Evolutionary conservation across 2,797 vertebrate genomes (phyloP).

Genomic region (Microchirus variegatus): DNA sequence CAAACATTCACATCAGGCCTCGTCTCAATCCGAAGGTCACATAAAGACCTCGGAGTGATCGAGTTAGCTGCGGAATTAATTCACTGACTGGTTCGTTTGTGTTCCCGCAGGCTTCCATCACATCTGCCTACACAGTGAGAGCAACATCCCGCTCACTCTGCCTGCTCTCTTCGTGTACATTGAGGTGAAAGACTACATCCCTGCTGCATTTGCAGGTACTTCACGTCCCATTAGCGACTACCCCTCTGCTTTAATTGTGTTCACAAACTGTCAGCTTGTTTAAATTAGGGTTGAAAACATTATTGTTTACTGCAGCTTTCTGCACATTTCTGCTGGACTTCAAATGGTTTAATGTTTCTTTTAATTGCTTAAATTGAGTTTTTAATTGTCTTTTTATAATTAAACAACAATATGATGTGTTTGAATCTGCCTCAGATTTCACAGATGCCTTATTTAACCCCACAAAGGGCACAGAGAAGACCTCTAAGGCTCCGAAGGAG

Average conservation of each 20-base stretch:
- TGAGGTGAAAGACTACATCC: conserved; percentile 97
- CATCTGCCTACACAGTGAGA: conserved; percentile 91
- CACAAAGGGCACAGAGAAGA: conserved; percentile 84
- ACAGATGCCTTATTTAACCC: conserved; percentile 96
- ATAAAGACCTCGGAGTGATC: conserved; percentile 18
- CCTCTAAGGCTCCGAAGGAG: conserved; percentile 76
- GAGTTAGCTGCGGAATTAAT: conserved; percentile 29
- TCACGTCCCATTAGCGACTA: conserved; percentile 28
- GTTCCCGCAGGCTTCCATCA: conserved; percentile 92
- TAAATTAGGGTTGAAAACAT: no score
- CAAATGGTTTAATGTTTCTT: no score
- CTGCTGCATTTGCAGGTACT: conserved; percentile 93
- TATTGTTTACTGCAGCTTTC: no score
- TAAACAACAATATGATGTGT: background rate
- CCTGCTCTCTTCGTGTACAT: conserved; percentile 94
- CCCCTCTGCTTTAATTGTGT: no score
- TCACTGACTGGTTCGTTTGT: conserved; percentile 41
- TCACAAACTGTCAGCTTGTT: no score
- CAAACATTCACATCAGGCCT: conserved; percentile 28
- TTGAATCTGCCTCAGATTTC: conserved; percentile 83
- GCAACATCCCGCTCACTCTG: conserved; percentile 93
- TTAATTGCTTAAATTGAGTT: no score
- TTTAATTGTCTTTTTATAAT: no score
- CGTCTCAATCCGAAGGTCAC: conserved; percentile 34
- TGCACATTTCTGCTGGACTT: no score